Percentiles rank a stretch among this genome's conserved stretches.
Evolutionary conservation across 2,888 invertebrate genomes (phyloP).

Genomic region (Netelia melanura): DNA sequence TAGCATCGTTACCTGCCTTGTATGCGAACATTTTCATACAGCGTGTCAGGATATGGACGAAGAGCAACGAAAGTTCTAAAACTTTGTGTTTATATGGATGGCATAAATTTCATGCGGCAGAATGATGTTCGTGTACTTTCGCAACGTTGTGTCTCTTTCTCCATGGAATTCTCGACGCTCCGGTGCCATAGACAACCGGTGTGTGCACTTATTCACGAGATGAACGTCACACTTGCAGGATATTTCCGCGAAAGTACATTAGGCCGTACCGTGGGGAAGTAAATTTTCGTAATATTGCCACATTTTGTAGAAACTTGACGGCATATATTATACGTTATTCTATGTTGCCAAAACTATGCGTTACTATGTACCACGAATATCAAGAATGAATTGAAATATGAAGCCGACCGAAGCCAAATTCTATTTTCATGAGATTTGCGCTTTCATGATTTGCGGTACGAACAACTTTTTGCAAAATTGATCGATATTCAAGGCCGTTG

Average conservation of each 20-base stretch:
- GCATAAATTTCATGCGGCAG: constrained; percentile 26
- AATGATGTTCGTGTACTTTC: constrained; percentile 31
- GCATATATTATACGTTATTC: background rate
- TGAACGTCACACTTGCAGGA: constrained; percentile 21
- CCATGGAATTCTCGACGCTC: constrained; percentile 14
- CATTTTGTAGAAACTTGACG: background rate
- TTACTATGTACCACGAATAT: too few relatives aligned
- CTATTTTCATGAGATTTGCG: too few relatives aligned
- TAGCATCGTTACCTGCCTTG: constrained; percentile 14
- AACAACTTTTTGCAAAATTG: too few relatives aligned
- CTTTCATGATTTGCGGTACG: too few relatives aligned
- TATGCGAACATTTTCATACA: constrained; percentile 31
- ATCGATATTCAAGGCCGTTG: too few relatives aligned
- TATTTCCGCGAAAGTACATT: constrained; percentile 13
- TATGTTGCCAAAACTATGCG: background rate
- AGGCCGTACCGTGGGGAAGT: background rate
- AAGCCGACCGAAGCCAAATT: too few relatives aligned
- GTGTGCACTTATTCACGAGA: background rate
- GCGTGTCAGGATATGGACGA: background rate
- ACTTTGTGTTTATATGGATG: constrained; percentile 16
- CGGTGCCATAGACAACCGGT: background rate
- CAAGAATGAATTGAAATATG: too few relatives aligned
- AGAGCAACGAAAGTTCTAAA: constrained; percentile 33
- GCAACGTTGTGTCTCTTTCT: constrained; percentile 13
- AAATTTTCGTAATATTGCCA: constrained; percentile 7